A percentile compares a stretch with the other conserved stretches of the same genome.
These are phyloP conservation scores for Periplaneta americana DNA, from an alignment of 1,140 invertebrate genomes.

Conservation along the genomic window DNA sequence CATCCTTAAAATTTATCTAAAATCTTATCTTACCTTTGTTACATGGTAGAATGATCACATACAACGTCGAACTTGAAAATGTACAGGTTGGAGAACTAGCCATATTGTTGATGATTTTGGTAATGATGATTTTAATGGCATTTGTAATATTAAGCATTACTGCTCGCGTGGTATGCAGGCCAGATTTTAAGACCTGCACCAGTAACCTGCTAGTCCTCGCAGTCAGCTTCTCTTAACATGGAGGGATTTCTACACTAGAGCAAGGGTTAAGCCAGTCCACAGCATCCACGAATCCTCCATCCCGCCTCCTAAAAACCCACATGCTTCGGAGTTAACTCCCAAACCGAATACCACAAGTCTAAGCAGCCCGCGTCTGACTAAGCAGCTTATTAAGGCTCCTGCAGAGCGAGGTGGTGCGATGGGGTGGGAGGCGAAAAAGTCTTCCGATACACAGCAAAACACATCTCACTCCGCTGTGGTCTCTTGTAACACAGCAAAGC, in stretches of 20 bases:
- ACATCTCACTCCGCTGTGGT: neutral
- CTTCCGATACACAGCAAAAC: neutral
- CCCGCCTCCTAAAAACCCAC: neutral
- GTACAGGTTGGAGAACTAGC: too few relatives aligned
- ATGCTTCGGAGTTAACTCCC: neutral
- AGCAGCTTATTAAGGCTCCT: neutral
- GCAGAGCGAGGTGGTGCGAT: neutral
- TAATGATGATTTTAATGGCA: too few relatives aligned
- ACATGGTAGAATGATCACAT: too few relatives aligned
- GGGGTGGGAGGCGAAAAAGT: neutral
- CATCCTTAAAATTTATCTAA: too few relatives aligned
- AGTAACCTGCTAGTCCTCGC: neutral
- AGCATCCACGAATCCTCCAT: neutral
- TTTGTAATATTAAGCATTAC: too few relatives aligned
- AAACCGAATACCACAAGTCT: neutral
- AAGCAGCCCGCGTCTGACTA: too few relatives aligned
- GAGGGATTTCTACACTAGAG: neutral
- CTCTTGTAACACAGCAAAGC: neutral
- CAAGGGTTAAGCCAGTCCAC: neutral
- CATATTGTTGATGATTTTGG: too few relatives aligned
- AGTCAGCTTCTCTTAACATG: neutral
- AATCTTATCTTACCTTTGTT: too few relatives aligned
- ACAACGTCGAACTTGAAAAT: too few relatives aligned
- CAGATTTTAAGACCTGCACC: neutral
- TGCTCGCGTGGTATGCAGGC: neutral